Evolutionary conservation across 2,113 vertebrate genomes (phyloP).

Genomic region (Marmota flaviventris): DNA sequence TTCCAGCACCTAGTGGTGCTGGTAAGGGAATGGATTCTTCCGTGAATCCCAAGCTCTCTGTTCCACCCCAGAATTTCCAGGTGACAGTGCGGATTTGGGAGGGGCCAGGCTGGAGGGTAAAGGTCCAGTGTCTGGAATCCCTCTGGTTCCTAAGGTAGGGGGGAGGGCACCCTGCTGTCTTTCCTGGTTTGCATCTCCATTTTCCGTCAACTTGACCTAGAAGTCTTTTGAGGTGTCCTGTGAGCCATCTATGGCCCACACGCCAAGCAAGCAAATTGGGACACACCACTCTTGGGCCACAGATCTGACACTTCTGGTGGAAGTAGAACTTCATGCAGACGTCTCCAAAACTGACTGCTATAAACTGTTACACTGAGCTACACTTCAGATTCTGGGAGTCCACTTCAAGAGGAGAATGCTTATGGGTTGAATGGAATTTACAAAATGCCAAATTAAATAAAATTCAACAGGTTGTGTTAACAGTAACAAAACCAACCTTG

Average conservation of each 20-base stretch:
- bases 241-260: neutral
- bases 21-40: neutral
- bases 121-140: neutral
- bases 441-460: neutral
- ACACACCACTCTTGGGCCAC: fast-evolving
- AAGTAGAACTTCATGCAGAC: neutral
- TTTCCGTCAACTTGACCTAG: neutral
- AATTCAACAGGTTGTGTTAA: neutral
- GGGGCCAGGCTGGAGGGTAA: neutral
- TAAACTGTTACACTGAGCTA: neutral
- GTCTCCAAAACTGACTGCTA: neutral
- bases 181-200: neutral
- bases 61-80: neutral
- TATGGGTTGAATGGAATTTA: neutral
- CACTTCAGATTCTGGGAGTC: neutral
- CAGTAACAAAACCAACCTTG: neutral
- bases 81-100: neutral
- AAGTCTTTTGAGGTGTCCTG: neutral
- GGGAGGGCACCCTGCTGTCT: too few relatives aligned
- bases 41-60: too few relatives aligned
- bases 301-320: neutral
- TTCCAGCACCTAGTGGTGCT: too few relatives aligned
- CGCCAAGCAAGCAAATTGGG: neutral
- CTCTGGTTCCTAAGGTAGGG: neutral
- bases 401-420: neutral